A percentile compares a stretch with the other conserved stretches of the same genome.
phyloP scores from a whole-genome alignment of 2,888 invertebrate genomes.

The Synergus laeviventris region DNA sequence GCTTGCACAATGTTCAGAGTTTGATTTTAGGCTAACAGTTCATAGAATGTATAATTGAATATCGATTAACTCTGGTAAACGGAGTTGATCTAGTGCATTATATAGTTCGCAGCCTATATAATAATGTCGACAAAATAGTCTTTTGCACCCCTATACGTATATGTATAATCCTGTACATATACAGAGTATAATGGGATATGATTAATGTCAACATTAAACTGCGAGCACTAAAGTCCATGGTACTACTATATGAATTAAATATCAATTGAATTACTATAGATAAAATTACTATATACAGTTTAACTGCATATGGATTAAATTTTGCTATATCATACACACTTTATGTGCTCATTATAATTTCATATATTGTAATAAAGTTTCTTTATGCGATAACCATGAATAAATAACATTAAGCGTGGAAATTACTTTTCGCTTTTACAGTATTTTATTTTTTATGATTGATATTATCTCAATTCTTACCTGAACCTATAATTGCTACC shows the following conservation, averaged over 20 bases:
- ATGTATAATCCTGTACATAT: conserved; percentile 5
- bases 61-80: conserved; percentile 15
- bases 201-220: conserved; percentile 15
- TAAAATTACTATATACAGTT: conserved; percentile 9
- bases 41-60: conserved; percentile 6
- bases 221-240: background rate
- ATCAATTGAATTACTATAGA: background rate
- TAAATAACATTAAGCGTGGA: background rate
- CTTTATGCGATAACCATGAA: background rate
- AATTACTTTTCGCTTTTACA: background rate
- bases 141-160: conserved; percentile 6
- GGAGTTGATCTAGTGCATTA: conserved; percentile 10
- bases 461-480: conserved; percentile 70
- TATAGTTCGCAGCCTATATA: background rate
- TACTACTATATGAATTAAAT: background rate
- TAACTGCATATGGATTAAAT: background rate
- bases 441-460: background rate
- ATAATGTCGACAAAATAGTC: background rate
- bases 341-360: too few species aligned
- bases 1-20: background rate
- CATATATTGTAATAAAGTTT: too few species aligned
- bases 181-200: conserved; percentile 9
- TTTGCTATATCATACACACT: background rate
- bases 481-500: conserved; percentile 77
- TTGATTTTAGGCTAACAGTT: conserved; percentile 9